Base-by-base conservation (phyloP, 2,797 vertebrate genomes). In the Galagoides demidoff region DNA sequence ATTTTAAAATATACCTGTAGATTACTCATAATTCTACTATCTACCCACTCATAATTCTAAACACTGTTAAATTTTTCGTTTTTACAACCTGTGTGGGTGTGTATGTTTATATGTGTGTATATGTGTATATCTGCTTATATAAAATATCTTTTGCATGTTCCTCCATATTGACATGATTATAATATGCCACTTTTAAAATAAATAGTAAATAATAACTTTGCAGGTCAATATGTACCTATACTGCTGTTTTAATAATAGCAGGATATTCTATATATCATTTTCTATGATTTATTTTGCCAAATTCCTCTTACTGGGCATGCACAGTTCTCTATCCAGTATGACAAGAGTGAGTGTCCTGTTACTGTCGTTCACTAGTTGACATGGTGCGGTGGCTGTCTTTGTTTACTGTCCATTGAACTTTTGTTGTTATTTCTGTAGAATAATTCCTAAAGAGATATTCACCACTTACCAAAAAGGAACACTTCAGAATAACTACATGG, bases 61-160 rank as follows among this genome's bases (percentile, higher is more conserved):
- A 27, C 14, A 89, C 31, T 81, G 20, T 87, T 81, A 71, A 85
- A 14, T 57, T 85, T 91, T 89, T 81, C 45, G 34, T 77, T 92
- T 77, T 27, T 92, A 71, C 71, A 59, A 43, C 76, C 14, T 55
- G 23, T 29, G 59, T 81, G 29, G 59, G 25, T 68, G 13, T 66
- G 27, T 78, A 13, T 74, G 64, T 88, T 74, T 68, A 7, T 79
- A 17, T 25, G 5, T 57, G 29, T 88, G 34, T 52, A 11, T 59
- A 4, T 70, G 3, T 79, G 8, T 52, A 29, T 70, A 22, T 61
- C 22, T 37, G 11, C 43, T 89, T 74, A 14, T 88, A 34, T 66
- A 78, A 70, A 89, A 52, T 89, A 55, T 31, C n/a, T 17, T 90
- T 7, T 64, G 22, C 10, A 11, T 49, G 4, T 78, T 31, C 27